A percentile compares a stretch with the other conserved stretches of the same genome.
phyloP scores from a whole-genome alignment of 2,888 invertebrate genomes.

The Pristionchus arcanus region DNA sequence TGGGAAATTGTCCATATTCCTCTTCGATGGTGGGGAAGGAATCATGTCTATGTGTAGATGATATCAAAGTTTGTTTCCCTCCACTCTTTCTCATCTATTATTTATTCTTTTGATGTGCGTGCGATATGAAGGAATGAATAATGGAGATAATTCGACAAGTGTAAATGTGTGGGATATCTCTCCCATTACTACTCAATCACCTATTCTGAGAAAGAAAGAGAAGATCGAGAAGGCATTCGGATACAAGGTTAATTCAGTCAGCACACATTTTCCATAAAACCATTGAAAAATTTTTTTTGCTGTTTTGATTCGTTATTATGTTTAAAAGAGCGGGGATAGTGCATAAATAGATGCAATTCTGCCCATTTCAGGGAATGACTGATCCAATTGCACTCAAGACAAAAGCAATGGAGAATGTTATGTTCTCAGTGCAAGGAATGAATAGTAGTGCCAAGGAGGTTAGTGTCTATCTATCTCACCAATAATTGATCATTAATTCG shows the following conservation, averaged over 20 bases:
- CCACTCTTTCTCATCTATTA: too few species aligned
- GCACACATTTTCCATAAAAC: not conserved
- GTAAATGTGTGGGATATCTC: conserved; percentile 75
- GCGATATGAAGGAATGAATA: conserved; percentile 54
- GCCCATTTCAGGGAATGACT: conserved; percentile 67
- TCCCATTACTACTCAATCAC: conserved; percentile 67
- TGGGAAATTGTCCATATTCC: conserved; percentile 74
- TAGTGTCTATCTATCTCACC: not conserved
- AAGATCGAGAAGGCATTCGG: conserved; percentile 75
- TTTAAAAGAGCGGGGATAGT: not conserved
- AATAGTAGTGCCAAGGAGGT: conserved; percentile 61
- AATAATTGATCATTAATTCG: not conserved
- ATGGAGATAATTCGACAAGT: conserved; percentile 1
- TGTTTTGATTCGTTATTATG: not conserved
- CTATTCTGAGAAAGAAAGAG: conserved; percentile 68
- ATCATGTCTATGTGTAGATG: conserved; percentile 72
- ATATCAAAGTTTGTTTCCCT: conserved; percentile 59
- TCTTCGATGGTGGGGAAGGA: conserved; percentile 58
- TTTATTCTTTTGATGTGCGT: conserved; percentile 71
- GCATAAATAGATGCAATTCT: not conserved
- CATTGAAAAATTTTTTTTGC: not conserved
- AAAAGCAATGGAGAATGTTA: conserved; percentile 77
- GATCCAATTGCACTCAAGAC: conserved; percentile 77
- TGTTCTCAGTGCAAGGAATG: conserved; percentile 76
- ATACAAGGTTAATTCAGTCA: conserved; percentile 56